Conservation (phyloP, 92 coral and sea anemone genomes). For the Umimayanthus chanpuru region DNA sequence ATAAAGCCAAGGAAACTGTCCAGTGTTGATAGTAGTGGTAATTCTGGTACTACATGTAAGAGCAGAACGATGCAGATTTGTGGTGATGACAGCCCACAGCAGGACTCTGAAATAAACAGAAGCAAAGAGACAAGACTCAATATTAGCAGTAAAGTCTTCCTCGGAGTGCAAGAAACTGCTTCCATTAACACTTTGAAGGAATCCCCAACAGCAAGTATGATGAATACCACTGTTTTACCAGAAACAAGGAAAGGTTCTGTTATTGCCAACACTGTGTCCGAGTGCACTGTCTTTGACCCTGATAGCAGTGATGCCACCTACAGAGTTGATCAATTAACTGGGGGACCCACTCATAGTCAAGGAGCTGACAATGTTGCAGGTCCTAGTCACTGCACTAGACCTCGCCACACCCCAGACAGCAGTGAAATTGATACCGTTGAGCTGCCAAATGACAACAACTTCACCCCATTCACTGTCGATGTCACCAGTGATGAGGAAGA, state of each 20-base stretch:
- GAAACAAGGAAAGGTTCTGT: constrained; percentile 2
- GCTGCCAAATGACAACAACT: not conserved
- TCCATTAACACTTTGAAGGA: not conserved
- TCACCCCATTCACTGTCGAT: not conserved
- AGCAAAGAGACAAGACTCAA: not conserved
- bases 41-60: not conserved
- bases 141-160: not conserved
- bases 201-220: not conserved
- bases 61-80: not conserved
- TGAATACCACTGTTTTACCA: not conserved
- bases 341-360: not conserved
- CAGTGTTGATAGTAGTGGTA: not conserved
- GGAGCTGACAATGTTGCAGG: not conserved
- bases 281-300: not conserved
- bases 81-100: not conserved
- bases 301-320: not conserved
- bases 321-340: too few species aligned
- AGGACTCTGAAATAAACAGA: not conserved
- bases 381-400: not conserved
- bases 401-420: not conserved
- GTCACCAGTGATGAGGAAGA: not conserved
- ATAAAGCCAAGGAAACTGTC: constrained; percentile 58
- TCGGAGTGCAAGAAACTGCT: not conserved
- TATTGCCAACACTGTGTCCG: not conserved
- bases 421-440: not conserved